Evolutionary conservation across 2,888 invertebrate genomes (phyloP).

Genomic region (Lasius platythorax): DNA sequence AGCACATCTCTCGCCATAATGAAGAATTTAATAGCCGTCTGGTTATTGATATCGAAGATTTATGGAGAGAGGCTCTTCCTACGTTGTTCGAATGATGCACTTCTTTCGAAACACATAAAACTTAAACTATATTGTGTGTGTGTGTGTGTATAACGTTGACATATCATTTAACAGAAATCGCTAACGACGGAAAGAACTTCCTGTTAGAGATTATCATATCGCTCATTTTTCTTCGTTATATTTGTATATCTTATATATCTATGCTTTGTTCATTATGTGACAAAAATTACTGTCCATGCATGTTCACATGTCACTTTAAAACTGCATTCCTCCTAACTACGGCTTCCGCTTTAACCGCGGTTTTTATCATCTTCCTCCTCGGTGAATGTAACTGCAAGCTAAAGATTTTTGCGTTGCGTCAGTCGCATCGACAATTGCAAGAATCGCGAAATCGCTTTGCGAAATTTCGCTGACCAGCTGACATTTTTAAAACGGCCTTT

Average conservation of each 20-base stretch:
- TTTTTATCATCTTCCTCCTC: conserved; percentile 20
- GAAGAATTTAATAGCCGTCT: conserved; percentile 26
- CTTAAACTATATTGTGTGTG: background rate
- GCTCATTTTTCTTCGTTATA: conserved; percentile 32
- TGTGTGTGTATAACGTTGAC: conserved; percentile 25
- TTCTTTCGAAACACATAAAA: conserved; percentile 38
- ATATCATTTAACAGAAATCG: conserved; percentile 28
- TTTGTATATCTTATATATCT: conserved; percentile 31
- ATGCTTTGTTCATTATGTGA: conserved; percentile 38
- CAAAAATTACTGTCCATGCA: conserved; percentile 32
- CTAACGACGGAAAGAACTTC: conserved; percentile 31
- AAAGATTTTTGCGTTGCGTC: conserved; percentile 40
- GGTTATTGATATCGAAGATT: conserved; percentile 17
- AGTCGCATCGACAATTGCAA: conserved; percentile 35
- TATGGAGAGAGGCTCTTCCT: background rate
- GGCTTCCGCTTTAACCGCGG: background rate
- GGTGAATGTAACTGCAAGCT: conserved; percentile 27
- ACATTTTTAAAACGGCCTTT: conserved; percentile 28
- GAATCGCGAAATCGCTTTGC: conserved; percentile 34
- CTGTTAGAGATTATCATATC: conserved; percentile 20
- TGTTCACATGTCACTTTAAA: conserved; percentile 32
- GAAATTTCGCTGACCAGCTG: conserved; percentile 39
- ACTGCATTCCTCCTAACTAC: conserved; percentile 26
- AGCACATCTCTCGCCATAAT: background rate
- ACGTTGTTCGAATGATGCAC: background rate